phyloP scores from a whole-genome alignment of 2,888 invertebrate species.

The Peribatodes rhomboidaria region DNA sequence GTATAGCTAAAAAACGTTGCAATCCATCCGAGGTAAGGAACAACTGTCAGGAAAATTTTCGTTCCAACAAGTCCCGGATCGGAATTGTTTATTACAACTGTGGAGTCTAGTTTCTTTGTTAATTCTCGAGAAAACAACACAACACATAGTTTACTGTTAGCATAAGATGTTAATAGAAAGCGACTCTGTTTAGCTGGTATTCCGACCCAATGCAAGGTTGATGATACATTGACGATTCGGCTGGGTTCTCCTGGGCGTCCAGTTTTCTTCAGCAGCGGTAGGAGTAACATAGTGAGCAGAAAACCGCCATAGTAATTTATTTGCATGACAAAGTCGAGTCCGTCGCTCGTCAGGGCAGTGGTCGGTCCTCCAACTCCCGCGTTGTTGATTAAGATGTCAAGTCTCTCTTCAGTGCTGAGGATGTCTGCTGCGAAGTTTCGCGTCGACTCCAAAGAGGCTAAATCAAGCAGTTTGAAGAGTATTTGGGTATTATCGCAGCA shows the following conservation, averaged over 20 bases:
- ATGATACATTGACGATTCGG: conserved; percentile 91
- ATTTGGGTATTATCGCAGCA: conserved; percentile 88
- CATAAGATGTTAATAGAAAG: conserved; percentile 68
- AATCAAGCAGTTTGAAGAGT: conserved; percentile 89
- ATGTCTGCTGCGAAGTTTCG: conserved; percentile 92
- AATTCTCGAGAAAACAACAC: conserved; percentile 90
- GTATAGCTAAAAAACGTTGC: conserved; percentile 76
- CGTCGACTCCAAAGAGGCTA: conserved; percentile 90
- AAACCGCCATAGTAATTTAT: conserved; percentile 97
- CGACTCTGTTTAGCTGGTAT: conserved; percentile 83
- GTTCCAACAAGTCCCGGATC: conserved; percentile 94
- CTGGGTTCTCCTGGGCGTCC: conserved; percentile 83
- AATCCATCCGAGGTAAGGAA: conserved; percentile 78
- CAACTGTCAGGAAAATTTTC: conserved; percentile 86
- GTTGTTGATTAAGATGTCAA: conserved; percentile 95
- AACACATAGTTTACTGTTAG: conserved; percentile 89
- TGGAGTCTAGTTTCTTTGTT: conserved; percentile 87
- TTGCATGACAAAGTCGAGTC: conserved; percentile 94
- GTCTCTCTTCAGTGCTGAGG: conserved; percentile 87
- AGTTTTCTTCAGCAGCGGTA: conserved; percentile 88
- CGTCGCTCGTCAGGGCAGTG: conserved; percentile 88
- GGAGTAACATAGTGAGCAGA: conserved; percentile 93
- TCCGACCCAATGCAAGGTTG: conserved; percentile 89
- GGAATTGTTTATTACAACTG: conserved; percentile 91
- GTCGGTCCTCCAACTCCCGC: conserved; percentile 90